Conservation (phyloP, 2,113 vertebrate genomes). For the Theristicus caerulescens region DNA sequence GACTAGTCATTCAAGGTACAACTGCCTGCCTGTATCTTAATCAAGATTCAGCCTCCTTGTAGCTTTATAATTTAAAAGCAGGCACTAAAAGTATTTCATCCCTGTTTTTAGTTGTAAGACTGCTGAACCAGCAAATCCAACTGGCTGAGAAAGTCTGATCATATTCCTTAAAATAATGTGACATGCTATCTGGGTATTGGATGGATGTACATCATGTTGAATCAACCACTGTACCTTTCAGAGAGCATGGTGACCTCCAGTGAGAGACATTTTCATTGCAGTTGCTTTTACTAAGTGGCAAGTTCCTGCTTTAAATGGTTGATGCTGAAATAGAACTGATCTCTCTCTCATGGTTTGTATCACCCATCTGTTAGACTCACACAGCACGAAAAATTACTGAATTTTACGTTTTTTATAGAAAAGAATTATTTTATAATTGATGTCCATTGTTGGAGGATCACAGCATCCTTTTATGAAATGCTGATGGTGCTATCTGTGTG, state of each 20-base stretch:
- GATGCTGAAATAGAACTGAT: neutral
- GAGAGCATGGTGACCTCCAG: constrained; percentile 16
- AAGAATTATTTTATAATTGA: neutral
- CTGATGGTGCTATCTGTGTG: neutral
- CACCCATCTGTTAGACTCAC: neutral
- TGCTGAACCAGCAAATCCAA: constrained; percentile 11
- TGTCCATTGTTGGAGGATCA: neutral
- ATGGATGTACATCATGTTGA: neutral
- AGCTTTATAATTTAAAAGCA: constrained; percentile 23
- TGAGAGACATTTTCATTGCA: neutral
- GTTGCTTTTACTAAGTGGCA: neutral
- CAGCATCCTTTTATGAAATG: neutral
- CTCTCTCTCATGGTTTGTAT: neutral
- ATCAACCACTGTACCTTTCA: neutral
- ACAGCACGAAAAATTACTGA: neutral
- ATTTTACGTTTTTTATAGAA: neutral
- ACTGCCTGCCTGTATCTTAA: constrained; percentile 30
- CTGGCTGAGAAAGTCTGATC: neutral
- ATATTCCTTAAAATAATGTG: constrained; percentile 10
- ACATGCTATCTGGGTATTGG: neutral
- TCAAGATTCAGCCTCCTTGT: constrained; percentile 1
- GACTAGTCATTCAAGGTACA: neutral
- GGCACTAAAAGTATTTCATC: constrained; percentile 13
- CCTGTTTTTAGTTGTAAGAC: neutral
- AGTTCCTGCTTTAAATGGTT: neutral